These are phyloP conservation scores for Lepus timidus DNA, from an alignment of 2,113 vertebrate species.

Conservation along the genomic window DNA sequence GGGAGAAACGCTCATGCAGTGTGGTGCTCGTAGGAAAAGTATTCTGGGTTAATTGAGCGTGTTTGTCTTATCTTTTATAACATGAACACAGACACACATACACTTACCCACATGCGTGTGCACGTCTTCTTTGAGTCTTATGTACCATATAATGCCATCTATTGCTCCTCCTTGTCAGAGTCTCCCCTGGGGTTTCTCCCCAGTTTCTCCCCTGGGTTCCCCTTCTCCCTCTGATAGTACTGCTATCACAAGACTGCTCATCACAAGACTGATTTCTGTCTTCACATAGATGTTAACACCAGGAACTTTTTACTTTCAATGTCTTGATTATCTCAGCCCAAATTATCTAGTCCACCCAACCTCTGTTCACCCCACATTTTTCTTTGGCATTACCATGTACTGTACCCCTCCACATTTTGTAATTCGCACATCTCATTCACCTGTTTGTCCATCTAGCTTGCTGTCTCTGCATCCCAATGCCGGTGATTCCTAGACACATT, in stretches of 20 bases:
- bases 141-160: neutral
- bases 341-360: neutral
- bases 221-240: neutral
- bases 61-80: neutral
- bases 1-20: neutral
- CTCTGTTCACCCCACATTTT: neutral
- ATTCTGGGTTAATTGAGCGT: neutral
- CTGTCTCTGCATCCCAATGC: neutral
- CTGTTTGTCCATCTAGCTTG: neutral
- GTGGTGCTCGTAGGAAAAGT: neutral
- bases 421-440: neutral
- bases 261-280: neutral
- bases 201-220: neutral
- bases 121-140: neutral
- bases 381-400: neutral
- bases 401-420: neutral
- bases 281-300: neutral
- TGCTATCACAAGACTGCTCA: neutral
- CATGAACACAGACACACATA: neutral
- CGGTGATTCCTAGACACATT: neutral
- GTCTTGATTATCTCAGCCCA: neutral
- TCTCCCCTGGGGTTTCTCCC: neutral
- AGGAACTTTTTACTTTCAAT: neutral
- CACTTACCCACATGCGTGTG: neutral
- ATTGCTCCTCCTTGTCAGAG: neutral